These are phyloP conservation scores for Collichthys lucidus DNA, from an alignment of 2,113 vertebrate genomes.

Conservation along the genomic window DNA sequence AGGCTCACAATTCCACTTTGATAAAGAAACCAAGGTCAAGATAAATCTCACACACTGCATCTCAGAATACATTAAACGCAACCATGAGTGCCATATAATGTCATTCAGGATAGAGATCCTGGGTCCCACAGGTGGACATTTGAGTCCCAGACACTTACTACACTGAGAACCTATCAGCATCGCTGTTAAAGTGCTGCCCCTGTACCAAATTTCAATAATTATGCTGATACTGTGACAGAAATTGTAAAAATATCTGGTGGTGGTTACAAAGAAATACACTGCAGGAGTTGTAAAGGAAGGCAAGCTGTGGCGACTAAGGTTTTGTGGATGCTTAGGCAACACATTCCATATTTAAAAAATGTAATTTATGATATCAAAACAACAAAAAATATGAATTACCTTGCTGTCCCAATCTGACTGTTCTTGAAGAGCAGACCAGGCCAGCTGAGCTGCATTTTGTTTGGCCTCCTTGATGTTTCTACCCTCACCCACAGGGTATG, in stretches of 20 bases:
- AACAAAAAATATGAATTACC: conserved; percentile 49
- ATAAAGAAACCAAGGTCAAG: too few relatives aligned
- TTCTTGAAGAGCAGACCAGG: conserved; percentile 55
- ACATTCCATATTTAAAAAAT: background rate
- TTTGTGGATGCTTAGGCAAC: background rate
- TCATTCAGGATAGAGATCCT: too few relatives aligned
- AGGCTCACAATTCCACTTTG: too few relatives aligned
- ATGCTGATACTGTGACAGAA: background rate
- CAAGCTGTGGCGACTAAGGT: background rate
- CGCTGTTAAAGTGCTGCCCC: background rate
- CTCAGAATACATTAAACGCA: too few relatives aligned
- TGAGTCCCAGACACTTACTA: too few relatives aligned
- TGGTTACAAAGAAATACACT: background rate
- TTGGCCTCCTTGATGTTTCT: conserved; percentile 71
- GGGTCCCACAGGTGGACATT: too few relatives aligned
- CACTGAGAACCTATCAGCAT: too few relatives aligned
- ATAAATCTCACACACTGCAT: too few relatives aligned
- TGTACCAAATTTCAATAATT: background rate
- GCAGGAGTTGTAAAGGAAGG: background rate
- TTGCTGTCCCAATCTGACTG: conserved; percentile 58
- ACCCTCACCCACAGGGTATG: conserved; percentile 72
- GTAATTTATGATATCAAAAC: background rate
- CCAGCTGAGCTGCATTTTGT: conserved; percentile 72
- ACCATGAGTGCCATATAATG: too few relatives aligned
- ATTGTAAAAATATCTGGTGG: too few relatives aligned